Base-by-base conservation (phyloP, 2,797 vertebrate species). In the Tadarida brasiliensis region DNA sequence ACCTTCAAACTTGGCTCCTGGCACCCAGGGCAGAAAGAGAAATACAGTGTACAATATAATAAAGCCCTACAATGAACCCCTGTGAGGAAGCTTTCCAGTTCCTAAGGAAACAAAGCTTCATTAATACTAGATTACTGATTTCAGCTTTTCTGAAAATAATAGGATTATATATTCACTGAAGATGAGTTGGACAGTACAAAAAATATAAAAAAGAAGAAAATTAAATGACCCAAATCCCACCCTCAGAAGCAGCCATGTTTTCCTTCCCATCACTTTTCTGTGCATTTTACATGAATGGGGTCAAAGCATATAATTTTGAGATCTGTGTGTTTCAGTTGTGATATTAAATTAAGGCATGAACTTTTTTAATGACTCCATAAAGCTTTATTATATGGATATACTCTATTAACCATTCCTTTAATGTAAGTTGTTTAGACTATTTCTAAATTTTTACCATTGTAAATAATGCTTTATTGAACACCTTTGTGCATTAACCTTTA, bases 241-340 rank as follows among this genome's bases (percentile, higher is more conserved):
- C n/a, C 68, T 93, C 57, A 49, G 63, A 82, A 56, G 17, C 9
- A 87, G 47, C 5, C 63, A 35, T 77, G 49, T 77, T 87, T 77
- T 85, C 54, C 47, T 71, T 76, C 9, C 20, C 78, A 54, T 70
- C 47, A 68, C 11, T 87, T 92, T 86, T 85, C 74, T 74, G 24
- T 56, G 1, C 28, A n/a, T 68, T 95, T 83, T 63, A 78, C 35
- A 54, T 74, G 28, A 67, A 26, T 77, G 28, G 94, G n/a, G 54
- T 44, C n/a, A 35, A 89, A 54, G 14, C 49, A 70, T 16, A 39
- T 86, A 91, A 94, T 77, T 94, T 76, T 65, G 35, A 51, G n/a
- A 83, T 70, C 4, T 82, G 35, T 85, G 86, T 95, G 61, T 70
- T 96, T 82, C 77, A 85, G 8, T 90, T 95, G 56, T 77, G 22